phyloP scores from a whole-genome alignment of 2,113 vertebrate genomes.

The Nibea coibor region DNA sequence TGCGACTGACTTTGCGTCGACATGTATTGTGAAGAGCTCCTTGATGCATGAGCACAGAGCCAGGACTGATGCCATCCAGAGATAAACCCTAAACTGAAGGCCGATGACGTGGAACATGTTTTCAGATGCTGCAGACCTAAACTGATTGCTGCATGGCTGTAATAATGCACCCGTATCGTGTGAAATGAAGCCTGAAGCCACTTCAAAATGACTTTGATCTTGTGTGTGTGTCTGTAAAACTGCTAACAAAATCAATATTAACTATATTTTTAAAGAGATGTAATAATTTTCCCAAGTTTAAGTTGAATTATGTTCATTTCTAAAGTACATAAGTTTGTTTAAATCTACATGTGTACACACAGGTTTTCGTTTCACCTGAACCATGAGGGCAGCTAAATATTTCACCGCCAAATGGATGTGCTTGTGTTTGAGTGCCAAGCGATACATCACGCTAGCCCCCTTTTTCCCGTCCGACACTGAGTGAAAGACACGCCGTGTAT shows the following conservation, averaged over 20 bases:
- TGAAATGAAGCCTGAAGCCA: background rate
- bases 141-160: conserved; percentile 29
- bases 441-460: conserved; percentile 32
- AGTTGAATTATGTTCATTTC: background rate
- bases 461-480: conserved; percentile 8
- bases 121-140: conserved; percentile 38
- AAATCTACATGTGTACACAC: background rate
- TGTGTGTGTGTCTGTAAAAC: background rate
- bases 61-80: conserved; percentile 1
- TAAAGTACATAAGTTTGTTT: background rate
- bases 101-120: conserved; percentile 14
- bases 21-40: conserved; percentile 5
- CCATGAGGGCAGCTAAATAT: conserved; percentile 26
- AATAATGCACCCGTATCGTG: background rate
- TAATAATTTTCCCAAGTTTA: background rate
- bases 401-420: conserved; percentile 23
- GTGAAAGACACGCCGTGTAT: conserved; percentile 25
- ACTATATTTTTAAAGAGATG: background rate
- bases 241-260: background rate
- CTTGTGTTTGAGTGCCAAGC: conserved; percentile 20
- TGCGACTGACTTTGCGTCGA: background rate
- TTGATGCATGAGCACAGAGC: conserved; percentile 22
- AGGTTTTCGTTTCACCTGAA: background rate
- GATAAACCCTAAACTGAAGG: conserved; percentile 9
- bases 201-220: background rate